These are phyloP conservation scores for Mythimna impura DNA, from an alignment of 2,888 invertebrate genomes.

Conservation along the genomic window DNA sequence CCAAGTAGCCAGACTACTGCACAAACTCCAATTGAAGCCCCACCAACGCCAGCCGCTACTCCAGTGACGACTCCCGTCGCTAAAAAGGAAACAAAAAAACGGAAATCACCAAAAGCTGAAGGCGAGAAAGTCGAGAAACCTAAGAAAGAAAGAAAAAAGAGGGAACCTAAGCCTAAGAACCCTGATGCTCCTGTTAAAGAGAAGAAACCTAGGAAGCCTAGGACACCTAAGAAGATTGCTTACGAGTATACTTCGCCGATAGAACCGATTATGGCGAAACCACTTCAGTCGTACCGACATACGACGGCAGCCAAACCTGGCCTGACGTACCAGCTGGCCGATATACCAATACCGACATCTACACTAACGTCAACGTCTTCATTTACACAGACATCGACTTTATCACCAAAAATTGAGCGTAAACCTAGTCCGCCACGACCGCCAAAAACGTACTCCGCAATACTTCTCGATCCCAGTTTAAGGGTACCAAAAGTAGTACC, in stretches of 20 bases:
- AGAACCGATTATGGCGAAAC: constrained; percentile 74
- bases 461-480: constrained; percentile 66
- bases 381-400: constrained; percentile 6
- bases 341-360: constrained; percentile 14
- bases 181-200: constrained; percentile 70
- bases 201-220: constrained; percentile 82
- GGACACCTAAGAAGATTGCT: constrained; percentile 76
- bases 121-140: constrained; percentile 70
- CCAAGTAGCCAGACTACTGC: constrained; percentile 20
- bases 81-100: constrained; percentile 79
- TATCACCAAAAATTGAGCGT: constrained; percentile 43
- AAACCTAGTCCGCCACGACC: constrained; percentile 34
- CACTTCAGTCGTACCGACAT: constrained; percentile 62
- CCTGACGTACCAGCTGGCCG: neutral
- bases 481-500: constrained; percentile 75
- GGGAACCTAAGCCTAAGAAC: constrained; percentile 70
- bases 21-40: constrained; percentile 4
- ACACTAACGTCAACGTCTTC: constrained; percentile 2
- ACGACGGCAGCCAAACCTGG: constrained; percentile 22
- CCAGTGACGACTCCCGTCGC: constrained; percentile 53
- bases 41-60: constrained; percentile 3
- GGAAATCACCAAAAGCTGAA: constrained; percentile 72
- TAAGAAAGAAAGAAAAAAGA: constrained; percentile 75
- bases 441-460: constrained; percentile 58
- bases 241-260: constrained; percentile 79